Evolutionary conservation across 2,113 vertebrate species (phyloP), one percentile per base, ranked within the genome.

Genomic region (Pipra filicauda): DNA sequence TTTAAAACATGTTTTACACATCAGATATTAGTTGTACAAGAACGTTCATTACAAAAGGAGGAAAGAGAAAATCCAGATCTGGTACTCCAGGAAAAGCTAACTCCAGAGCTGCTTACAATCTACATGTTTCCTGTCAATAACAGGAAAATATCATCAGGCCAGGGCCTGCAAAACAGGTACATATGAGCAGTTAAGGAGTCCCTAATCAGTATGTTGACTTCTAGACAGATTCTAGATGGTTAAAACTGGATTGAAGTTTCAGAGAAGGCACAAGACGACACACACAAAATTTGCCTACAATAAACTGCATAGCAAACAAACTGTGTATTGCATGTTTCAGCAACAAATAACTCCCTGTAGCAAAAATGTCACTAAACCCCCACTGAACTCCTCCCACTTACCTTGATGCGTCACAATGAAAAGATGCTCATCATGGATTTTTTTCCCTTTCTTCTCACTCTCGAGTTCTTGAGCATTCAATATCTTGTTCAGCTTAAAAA

Each of bases 381-480:
- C 16, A 11, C 12, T 28, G 26, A 33, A 57, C 14, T 46, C 20
- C 17, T 84, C 52, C 23, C n/a, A 20, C 94, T 98, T 97, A 99
- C 99, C 99, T 99, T 99, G 99, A 96, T 99, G 99, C 3, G 99
- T 99, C 95, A 99, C 98, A 41, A 99, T 99, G 93, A 99, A 99
- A 91, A 99, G 99, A 85, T 99, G 99, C 57, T 99, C 99, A 73
- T 99, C 99, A 0, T 99, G 99, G 92, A 99, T 99, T 98, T 98
- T 99, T 62, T 99, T 98, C 46, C 99, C 99, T 85, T 98, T 99
- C 71, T 99, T 87, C 96, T 99, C 99, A 97, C 99, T 99, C 94
- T 99, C 98, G 90, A 99, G 98, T 73, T 99, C 98, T 96, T 99
- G 99, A 30, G 99, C 99, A 64, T 98, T 97, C 93, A 99, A 57